Evolutionary conservation across 2,113 vertebrate species (phyloP).

Genomic region (Bos indicus): DNA sequence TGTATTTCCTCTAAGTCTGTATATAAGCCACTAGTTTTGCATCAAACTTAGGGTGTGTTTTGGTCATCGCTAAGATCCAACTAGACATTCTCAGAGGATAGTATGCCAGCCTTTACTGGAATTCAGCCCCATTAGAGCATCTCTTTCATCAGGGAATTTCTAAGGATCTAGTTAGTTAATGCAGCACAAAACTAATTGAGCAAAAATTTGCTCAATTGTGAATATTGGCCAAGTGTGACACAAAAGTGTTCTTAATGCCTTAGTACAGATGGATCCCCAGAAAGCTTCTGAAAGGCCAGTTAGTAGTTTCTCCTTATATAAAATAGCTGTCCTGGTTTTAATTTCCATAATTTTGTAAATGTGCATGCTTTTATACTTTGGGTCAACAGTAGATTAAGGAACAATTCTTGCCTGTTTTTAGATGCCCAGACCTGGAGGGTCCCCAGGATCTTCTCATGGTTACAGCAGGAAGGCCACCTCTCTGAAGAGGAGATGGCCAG

Average conservation of each 20-base stretch:
- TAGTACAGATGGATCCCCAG: not conserved
- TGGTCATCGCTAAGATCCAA: not conserved
- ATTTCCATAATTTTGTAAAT: not conserved
- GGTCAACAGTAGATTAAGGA: not conserved
- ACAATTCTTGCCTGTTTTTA: constrained; percentile 63
- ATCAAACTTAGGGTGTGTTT: not conserved
- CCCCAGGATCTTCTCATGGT: constrained; percentile 92
- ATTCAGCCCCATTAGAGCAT: not conserved
- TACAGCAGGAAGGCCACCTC: constrained; percentile 88
- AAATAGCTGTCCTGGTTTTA: not conserved
- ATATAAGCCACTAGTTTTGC: not conserved
- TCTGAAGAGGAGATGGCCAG: constrained; percentile 92
- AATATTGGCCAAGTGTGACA: not conserved
- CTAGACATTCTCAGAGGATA: not conserved
- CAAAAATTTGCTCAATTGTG: not conserved
- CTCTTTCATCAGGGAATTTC: not conserved
- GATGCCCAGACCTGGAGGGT: constrained; percentile 92
- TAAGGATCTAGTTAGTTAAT: not conserved
- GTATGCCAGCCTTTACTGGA: not conserved
- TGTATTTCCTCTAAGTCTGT: not conserved
- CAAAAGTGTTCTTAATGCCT: not conserved
- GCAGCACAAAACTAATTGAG: not conserved
- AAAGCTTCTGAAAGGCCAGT: not conserved
- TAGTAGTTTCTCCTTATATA: not conserved
- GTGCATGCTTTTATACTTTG: not conserved